Percentiles rank a stretch among this genome's conserved stretches.
Conservation (phyloP, 2,888 invertebrate genomes). For the Dermolepida albohirtum region DNA sequence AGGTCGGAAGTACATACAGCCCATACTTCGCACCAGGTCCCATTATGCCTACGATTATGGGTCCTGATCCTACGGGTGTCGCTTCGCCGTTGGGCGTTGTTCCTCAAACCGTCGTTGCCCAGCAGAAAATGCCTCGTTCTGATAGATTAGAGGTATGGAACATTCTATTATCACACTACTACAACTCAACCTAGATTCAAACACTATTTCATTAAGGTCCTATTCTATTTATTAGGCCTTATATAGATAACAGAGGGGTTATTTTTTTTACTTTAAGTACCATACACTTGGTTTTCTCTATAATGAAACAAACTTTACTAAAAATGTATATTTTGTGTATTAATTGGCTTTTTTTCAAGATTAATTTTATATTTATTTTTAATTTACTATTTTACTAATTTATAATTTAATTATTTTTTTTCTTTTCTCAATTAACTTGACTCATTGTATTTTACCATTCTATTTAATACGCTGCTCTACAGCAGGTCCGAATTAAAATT, state of each 20-base stretch:
- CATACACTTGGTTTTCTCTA: slow-evolving; percentile 20
- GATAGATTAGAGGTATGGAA: slow-evolving; percentile 94
- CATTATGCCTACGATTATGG: slow-evolving; percentile 90
- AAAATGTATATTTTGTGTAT: slow-evolving; percentile 24
- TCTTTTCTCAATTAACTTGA: slow-evolving; percentile 8
- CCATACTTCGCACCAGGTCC: slow-evolving; percentile 91
- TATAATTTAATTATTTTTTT: neutral
- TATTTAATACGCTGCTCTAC: neutral
- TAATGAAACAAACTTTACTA: slow-evolving; percentile 22
- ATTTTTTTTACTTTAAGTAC: slow-evolving; percentile 15
- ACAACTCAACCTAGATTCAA: slow-evolving; percentile 25
- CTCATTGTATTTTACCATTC: slow-evolving; percentile 6
- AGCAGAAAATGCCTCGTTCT: slow-evolving; percentile 94
- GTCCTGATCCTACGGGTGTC: slow-evolving; percentile 84
- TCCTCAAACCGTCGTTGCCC: slow-evolving; percentile 86
- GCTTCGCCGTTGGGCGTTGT: slow-evolving; percentile 86
- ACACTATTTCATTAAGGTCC: slow-evolving; percentile 37
- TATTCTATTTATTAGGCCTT: slow-evolving; percentile 41
- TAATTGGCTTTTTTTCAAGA: slow-evolving; percentile 14
- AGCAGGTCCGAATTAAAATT: neutral
- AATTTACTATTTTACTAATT: slow-evolving; percentile 1
- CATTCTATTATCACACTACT: slow-evolving; percentile 9
- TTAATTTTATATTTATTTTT: slow-evolving; percentile 6
- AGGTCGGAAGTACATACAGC: slow-evolving; percentile 89
- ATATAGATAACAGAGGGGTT: slow-evolving; percentile 1